Percentiles rank a stretch among this genome's conserved stretches.
phyloP scores from a whole-genome alignment of 2,113 vertebrate species.

The Heterotilapia buettikoferi region DNA sequence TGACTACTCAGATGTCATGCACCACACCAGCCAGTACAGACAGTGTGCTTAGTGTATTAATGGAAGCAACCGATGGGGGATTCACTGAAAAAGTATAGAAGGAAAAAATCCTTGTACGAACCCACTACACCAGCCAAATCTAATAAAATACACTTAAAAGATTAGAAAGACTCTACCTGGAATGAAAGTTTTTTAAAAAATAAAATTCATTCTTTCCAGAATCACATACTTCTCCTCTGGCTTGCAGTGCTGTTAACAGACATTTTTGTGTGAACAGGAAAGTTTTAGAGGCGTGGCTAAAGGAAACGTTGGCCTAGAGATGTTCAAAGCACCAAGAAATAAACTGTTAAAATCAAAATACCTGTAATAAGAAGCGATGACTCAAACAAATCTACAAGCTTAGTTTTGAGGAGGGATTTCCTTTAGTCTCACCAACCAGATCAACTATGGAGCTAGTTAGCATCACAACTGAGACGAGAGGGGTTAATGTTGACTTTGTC shows the following conservation, averaged over 20 bases:
- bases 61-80: background rate
- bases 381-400: background rate
- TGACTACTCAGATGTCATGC: background rate
- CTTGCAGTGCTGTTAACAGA: background rate
- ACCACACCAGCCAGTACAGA: background rate
- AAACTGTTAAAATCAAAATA: background rate
- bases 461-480: fast-evolving
- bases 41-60: background rate
- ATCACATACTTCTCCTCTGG: background rate
- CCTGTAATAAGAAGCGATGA: background rate
- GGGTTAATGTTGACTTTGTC: background rate
- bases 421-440: background rate
- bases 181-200: fast-evolving
- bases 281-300: background rate
- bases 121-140: background rate
- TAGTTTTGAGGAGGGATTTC: background rate
- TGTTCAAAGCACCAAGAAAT: background rate
- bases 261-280: background rate
- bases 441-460: background rate
- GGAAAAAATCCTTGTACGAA: background rate
- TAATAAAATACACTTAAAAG: background rate
- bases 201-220: background rate
- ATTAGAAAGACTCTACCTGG: background rate
- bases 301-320: background rate
- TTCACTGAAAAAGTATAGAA: background rate